Evolutionary conservation across 1,140 invertebrate genomes (phyloP), one percentile per base, ranked within the genome.

Genomic region (Aradophagus sp.): DNA sequence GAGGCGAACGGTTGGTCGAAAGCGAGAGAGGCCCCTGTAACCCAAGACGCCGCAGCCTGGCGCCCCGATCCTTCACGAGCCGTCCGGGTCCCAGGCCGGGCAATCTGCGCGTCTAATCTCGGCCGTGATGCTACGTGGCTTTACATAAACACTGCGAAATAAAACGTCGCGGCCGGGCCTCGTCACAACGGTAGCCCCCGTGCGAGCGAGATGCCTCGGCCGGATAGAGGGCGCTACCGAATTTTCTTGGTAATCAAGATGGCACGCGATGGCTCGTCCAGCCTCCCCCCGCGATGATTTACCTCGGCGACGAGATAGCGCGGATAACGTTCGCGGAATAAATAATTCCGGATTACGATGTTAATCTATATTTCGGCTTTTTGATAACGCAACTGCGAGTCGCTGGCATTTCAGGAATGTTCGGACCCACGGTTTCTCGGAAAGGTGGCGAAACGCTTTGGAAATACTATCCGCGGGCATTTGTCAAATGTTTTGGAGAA

Each of bases 201-300:
- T 77, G 73, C 70, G 75, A 77, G 76, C 81, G 82, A 73, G 79
- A 81, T 84, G 81, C 82, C 82, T 70, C 50, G 26, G 72, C 20
- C 68, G 73, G 76, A 81, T 80, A 81, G 79, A 81, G 77, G 77
- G 77, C 63, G 82, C 83, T 84, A 84, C 82, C 79, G 83, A 83
- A 85, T 85, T 85, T 85, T 77, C 73, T 42, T 34, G 6, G 71
- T 48, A 76, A 76, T 75, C 74, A 77, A 82, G 79, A 80, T 78
- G 70, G 53, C 15, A 44, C 20, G 39, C 32, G 65, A 71, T 77
- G 76, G 77, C 77, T 77, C 41, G 11, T 17, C 26, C 20, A 59
- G 27, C 50, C 56, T 59, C 65, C 53, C 44, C 17, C 42, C 36
- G 31, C 29, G 48, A 72, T 73, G 50, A 67, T 67, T 73, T 73